phyloP scores from a whole-genome alignment of 2,888 invertebrate genomes.

The Caprella mutica region DNA sequence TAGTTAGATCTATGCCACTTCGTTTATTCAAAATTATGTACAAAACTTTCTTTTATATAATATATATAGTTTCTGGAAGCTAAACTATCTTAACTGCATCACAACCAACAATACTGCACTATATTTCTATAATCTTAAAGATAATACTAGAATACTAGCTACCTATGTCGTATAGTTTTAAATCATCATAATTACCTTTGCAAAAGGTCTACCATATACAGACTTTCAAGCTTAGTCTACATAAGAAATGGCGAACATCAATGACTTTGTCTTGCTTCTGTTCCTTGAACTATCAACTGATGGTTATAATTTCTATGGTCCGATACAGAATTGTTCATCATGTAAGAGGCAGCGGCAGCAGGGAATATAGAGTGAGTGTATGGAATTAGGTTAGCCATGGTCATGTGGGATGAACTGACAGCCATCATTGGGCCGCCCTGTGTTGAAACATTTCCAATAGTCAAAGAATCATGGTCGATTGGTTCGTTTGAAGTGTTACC shows the following conservation, averaged over 20 bases:
- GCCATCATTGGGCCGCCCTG: slow-evolving; percentile 20
- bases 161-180: background rate
- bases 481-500: background rate
- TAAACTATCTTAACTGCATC: background rate
- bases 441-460: slow-evolving; percentile 6
- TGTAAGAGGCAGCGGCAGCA: slow-evolving; percentile 27
- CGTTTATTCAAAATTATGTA: background rate
- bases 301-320: slow-evolving; percentile 31
- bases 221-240: no score
- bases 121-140: background rate
- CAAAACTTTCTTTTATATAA: background rate
- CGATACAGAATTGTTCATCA: slow-evolving; percentile 22
- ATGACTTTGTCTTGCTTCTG: no score
- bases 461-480: no score
- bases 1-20: background rate
- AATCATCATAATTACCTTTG: no score
- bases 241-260: no score
- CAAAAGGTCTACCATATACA: no score
- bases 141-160: background rate
- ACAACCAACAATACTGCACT: background rate
- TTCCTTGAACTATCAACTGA: no score
- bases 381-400: slow-evolving; percentile 32
- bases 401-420: slow-evolving; percentile 27
- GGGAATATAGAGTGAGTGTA: slow-evolving; percentile 33
- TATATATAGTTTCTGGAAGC: background rate